Evolutionary conservation across 2,797 vertebrate species (phyloP), one percentile per base, ranked within the genome.

Genomic region (Limosa lapponica): DNA sequence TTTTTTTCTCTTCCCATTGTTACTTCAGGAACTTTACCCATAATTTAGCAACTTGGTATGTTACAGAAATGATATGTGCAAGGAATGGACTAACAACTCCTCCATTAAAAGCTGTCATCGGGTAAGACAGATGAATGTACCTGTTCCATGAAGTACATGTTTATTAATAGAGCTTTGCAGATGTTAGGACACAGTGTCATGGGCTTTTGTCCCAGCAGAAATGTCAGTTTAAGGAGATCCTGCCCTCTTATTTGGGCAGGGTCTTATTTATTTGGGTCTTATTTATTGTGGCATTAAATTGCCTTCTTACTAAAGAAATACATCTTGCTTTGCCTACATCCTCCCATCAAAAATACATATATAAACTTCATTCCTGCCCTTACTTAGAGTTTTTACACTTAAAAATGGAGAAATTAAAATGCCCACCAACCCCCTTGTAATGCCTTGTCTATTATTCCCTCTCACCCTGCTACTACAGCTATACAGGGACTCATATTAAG

Each of bases 81-180:
- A 43, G 23, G 44, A 86, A 39, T 16, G 4, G 16, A 59, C 13
- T 46, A 85, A 67, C 10, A 70, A 49, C 46, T 90, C 5, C 16
- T 64, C 22, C 12, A 5, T 41, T 48, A 51, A 66, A 82, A 85
- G 14, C 16, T 58, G 16, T n/a, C 15, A 34, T n/a, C 4, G 2
- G 8, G n/a, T 67, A 74, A 70, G 37, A 34, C 8, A 59, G 49
- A 15, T 36, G 25, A 25, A 44, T 5, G 11, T 27, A 37, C 22
- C 8, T 11, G 1, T 59, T 64, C 44, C 28, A 14, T 3, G 11
- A 39, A 30, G 57, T 2, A 61, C 22, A 36, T 0, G 0, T 11
- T 4, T 57, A 19, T 23, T 49, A 46, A 59, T 3, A 62, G 30
- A 54, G 13, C 14, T 91, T 80, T 43, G 8, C 5, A 65, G 22